These are phyloP conservation scores for Luperina nickerlii DNA, from an alignment of 2,888 invertebrate species.

Conservation along the genomic window DNA sequence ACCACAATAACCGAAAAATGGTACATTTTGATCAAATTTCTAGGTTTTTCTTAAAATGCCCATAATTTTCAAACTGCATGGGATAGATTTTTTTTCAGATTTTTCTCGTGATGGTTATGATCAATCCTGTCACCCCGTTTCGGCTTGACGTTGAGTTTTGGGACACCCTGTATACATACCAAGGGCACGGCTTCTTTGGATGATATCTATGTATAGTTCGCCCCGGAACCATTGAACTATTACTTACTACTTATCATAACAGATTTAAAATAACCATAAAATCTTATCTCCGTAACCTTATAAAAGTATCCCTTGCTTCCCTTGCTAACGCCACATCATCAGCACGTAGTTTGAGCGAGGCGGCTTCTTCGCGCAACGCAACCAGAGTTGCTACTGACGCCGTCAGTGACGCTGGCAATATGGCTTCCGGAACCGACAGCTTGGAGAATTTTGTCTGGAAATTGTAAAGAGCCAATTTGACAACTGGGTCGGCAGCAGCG, in stretches of 20 bases:
- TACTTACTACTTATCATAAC: neutral
- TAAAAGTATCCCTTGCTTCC: slow-evolving; percentile 79
- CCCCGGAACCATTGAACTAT: neutral
- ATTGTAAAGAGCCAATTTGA: neutral
- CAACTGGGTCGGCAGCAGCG: neutral
- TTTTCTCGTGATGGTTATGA: too few species aligned
- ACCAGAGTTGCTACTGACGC: slow-evolving; percentile 71
- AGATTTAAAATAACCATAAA: neutral
- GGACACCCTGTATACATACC: too few species aligned
- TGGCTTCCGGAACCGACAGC: slow-evolving; percentile 77
- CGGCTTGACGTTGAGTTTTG: too few species aligned
- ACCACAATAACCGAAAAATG: too few species aligned
- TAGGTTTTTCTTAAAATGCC: too few species aligned
- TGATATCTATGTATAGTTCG: neutral
- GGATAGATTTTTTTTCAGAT: too few species aligned
- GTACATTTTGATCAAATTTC: too few species aligned
- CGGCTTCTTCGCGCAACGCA: slow-evolving; percentile 74
- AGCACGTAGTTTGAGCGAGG: slow-evolving; percentile 73
- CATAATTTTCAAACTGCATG: too few species aligned
- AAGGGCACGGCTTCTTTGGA: too few species aligned
- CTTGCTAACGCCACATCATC: slow-evolving; percentile 81
- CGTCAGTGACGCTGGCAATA: slow-evolving; percentile 76
- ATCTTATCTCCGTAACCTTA: slow-evolving; percentile 72
- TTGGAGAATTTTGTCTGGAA: slow-evolving; percentile 81
- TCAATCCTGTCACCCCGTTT: too few species aligned